Base-by-base conservation (phyloP, 2,797 vertebrate genomes). In the Geotrypetes seraphini region DNA sequence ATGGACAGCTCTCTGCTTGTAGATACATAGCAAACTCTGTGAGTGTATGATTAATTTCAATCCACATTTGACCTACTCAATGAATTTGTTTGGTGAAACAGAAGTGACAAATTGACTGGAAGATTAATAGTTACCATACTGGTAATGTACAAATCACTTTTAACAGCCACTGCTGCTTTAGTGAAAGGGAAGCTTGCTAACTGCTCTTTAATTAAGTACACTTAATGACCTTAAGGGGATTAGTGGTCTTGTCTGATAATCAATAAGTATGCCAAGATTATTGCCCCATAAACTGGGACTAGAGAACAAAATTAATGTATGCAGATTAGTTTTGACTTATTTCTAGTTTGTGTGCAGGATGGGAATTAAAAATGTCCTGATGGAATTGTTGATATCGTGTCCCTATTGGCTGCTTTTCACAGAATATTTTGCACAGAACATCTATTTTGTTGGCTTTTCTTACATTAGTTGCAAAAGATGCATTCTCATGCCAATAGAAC, bases 191-290 rank as follows among this genome's bases (percentile, higher is more conserved):
- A 79, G 81, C 79, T 85, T 78, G 79, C 86, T 89, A 93, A 91
- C 85, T 89, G 85, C 85, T 81, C 85, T 96, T 96, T 95, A 94
- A 96, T 97, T 90, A 95, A 94, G 91, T 93, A 86, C 84, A 83
- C 79, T 85, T 92, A 95, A 96, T 89, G 88, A 92, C 90, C 88
- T 91, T 87, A 90, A 89, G 81, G 88, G 78, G 89, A 92, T 97
- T 94, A 93, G 86, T 83, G 86, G 72, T 63, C 74, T 90, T 77
- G 84, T 87, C 89, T 93, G 87, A 88, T 91, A 90, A 96, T 96
- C 91, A 91, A 94, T 96, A 93, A 75, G 68, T 73, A 69, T 66
- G 66, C 74, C 50, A 59, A 69, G 70, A 78, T 67, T 71, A 69
- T 65, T 60, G 61, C 63, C 69, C 69, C 73, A 68, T 57, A 75